phyloP scores from a whole-genome alignment of 2,797 vertebrate genomes.

The Cephalopachus bancanus region DNA sequence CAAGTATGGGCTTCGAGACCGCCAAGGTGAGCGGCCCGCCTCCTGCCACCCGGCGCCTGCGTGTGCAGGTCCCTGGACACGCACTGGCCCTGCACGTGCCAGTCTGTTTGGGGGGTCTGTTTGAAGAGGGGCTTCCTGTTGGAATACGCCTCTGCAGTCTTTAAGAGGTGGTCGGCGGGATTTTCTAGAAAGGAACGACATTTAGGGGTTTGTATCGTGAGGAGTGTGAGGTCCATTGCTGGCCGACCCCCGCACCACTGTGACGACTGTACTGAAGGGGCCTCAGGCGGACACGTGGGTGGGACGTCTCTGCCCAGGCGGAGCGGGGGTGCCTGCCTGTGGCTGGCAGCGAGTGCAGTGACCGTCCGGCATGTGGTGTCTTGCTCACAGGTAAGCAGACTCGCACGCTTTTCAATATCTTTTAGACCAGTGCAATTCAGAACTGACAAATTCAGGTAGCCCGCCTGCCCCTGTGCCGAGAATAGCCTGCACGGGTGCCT shows the following conservation, averaged over 20 bases:
- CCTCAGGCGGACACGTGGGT: accelerated
- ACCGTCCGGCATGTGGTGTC: not conserved
- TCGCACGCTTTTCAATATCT: not conserved
- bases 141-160: not conserved
- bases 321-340: accelerated
- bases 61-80: accelerated
- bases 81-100: accelerated
- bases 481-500: too few relatives aligned
- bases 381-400: not conserved
- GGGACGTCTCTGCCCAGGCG: accelerated
- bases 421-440: not conserved
- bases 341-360: accelerated
- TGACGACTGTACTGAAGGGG: accelerated
- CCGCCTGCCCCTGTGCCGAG: not conserved
- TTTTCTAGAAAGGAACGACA: not conserved
- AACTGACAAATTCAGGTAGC: not conserved
- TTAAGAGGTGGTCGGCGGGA: accelerated
- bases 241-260: accelerated
- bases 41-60: accelerated
- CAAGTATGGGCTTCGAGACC: slow-evolving; percentile 98
- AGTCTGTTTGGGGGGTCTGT: accelerated
- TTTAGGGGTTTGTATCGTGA: too few relatives aligned
- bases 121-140: accelerated
- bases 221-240: not conserved
- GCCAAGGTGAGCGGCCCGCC: slow-evolving; percentile 93